Percentiles rank a stretch among this genome's conserved stretches.
Evolutionary conservation across 2,797 vertebrate genomes (phyloP).

Genomic region (Pelochelys cantorii): DNA sequence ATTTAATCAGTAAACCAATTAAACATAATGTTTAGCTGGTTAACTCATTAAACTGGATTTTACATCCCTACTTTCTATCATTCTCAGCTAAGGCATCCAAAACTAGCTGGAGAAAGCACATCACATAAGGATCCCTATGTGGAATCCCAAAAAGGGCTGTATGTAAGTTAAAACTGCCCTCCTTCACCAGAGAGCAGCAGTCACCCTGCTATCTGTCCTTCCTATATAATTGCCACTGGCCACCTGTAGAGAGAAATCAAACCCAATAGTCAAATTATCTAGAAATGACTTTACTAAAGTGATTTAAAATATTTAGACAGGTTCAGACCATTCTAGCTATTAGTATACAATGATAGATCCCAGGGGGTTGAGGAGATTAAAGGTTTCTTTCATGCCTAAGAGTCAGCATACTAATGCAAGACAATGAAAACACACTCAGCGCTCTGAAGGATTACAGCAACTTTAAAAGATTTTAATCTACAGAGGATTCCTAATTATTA

Average conservation of each 20-base stretch:
- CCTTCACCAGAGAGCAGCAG: background rate
- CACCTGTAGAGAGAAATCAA: background rate
- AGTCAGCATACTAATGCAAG: conserved; percentile 56
- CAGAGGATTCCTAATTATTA: conserved; percentile 57
- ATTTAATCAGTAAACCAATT: no score
- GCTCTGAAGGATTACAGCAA: conserved; percentile 50
- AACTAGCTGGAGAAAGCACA: rapidly evolving
- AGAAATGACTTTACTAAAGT: background rate
- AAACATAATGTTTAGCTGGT: no score
- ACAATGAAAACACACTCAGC: conserved; percentile 44
- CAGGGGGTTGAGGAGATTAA: conserved; percentile 40
- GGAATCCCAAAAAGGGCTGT: background rate
- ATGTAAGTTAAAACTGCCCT: rapidly evolving
- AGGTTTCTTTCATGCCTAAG: conserved; percentile 36
- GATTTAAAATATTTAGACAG: conserved; percentile 38
- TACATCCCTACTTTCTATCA: background rate
- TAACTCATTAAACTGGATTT: no score
- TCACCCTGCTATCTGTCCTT: background rate
- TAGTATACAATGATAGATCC: conserved; percentile 29
- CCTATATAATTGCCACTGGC: background rate
- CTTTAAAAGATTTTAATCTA: conserved; percentile 61
- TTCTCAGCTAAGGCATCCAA: background rate
- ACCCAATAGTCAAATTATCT: conserved; percentile 34
- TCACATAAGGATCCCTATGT: rapidly evolving
- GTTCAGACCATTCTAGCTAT: conserved; percentile 16